Evolutionary conservation across 2,113 vertebrate genomes (phyloP).

Genomic region (Paracanthobrama guichenoti): DNA sequence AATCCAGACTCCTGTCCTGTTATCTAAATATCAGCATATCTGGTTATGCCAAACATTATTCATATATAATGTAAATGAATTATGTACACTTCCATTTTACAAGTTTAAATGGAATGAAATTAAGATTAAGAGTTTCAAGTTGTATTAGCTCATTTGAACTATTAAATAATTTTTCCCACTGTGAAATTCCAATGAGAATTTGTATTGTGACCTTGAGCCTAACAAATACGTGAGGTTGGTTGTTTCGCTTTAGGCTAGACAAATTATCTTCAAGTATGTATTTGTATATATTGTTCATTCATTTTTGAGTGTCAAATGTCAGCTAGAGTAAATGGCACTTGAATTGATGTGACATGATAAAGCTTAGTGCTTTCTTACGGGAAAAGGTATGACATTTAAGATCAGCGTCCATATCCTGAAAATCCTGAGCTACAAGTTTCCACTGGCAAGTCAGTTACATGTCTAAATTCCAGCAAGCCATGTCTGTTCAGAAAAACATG

Average conservation of each 20-base stretch:
- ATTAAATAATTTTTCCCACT: no score
- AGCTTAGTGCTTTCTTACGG: background rate
- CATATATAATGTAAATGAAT: no score
- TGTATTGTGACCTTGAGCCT: background rate
- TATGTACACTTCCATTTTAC: no score
- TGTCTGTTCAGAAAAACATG: background rate
- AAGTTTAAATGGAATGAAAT: no score
- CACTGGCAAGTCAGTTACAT: background rate
- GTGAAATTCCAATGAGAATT: no score
- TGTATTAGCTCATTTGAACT: no score
- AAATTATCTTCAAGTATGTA: background rate
- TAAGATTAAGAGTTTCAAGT: no score
- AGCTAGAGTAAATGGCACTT: background rate
- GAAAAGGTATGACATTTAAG: constrained; percentile 31
- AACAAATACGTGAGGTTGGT: background rate
- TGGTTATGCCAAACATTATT: no score
- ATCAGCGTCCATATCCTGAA: constrained; percentile 17
- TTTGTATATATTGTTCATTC: background rate
- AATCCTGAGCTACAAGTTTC: constrained; percentile 28
- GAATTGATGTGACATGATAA: background rate
- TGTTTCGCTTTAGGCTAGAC: background rate
- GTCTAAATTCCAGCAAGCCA: background rate
- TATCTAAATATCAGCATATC: no score
- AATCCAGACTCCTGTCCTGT: no score
- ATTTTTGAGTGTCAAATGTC: background rate